Evolutionary conservation across 2,113 vertebrate genomes (phyloP).

Genomic region (Gracilinanus agilis): DNA sequence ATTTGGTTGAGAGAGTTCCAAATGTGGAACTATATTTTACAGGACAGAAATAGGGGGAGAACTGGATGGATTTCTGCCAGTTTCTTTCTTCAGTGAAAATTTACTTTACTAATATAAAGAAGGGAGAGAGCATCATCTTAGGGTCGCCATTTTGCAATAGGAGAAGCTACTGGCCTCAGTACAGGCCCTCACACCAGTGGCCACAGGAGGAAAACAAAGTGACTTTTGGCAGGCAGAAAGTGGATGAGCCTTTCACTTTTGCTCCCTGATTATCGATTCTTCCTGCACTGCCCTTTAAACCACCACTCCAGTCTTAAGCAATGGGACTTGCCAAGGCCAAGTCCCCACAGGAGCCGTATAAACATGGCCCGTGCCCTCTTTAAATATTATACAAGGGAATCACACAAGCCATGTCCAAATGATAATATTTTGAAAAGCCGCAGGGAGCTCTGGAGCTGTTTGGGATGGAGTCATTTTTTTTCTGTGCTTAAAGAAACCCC

Average conservation of each 20-base stretch:
- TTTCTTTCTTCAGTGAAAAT: not conserved
- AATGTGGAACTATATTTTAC: not conserved
- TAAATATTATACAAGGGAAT: conserved; percentile 34
- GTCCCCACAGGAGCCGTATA: conserved; percentile 29
- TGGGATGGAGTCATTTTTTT: conserved; percentile 45
- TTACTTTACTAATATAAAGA: not conserved
- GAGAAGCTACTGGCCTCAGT: not conserved
- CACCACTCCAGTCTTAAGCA: not conserved
- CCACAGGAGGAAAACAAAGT: not conserved
- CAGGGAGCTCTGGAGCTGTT: conserved; percentile 63
- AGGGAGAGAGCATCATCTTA: not conserved
- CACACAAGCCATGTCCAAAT: conserved; percentile 53
- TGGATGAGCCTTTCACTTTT: not conserved
- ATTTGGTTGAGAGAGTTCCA: not conserved
- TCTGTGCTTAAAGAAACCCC: conserved; percentile 68
- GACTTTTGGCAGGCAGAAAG: fast-evolving
- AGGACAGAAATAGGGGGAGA: not conserved
- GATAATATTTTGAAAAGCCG: conserved; percentile 72
- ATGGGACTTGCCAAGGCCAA: not conserved
- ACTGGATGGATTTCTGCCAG: not conserved
- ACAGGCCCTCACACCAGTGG: not conserved
- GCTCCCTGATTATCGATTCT: not conserved
- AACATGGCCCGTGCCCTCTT: conserved; percentile 55
- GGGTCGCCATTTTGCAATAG: not conserved
- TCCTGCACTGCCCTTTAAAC: fast-evolving